A percentile compares a stretch with the other conserved stretches of the same genome.
phyloP scores from a whole-genome alignment of 2,888 invertebrate genomes.

The Lissonota sp. region DNA sequence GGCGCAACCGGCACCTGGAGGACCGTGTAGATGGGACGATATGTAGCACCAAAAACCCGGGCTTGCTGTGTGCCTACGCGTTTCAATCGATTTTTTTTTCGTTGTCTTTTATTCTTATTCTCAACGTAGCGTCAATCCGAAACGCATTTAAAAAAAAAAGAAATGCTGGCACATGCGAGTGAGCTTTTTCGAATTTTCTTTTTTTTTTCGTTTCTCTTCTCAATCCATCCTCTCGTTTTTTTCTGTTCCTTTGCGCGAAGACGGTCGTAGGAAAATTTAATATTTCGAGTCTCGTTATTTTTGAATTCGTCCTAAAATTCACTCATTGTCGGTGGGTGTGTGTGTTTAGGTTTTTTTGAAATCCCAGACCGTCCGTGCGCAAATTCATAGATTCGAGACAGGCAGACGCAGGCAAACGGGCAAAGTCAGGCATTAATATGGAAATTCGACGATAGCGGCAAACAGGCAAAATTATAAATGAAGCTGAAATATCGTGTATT shows the following conservation, averaged over 20 bases:
- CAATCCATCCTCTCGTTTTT: constrained; percentile 18
- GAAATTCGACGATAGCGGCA: constrained; percentile 25
- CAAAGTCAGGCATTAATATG: constrained; percentile 58
- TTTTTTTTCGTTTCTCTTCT: constrained; percentile 10
- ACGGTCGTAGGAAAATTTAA: constrained; percentile 45
- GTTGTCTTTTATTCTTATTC: constrained; percentile 39
- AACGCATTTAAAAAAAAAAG: constrained; percentile 57
- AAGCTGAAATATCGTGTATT: constrained; percentile 25
- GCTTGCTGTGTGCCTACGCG: constrained; percentile 81
- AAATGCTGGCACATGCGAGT: constrained; percentile 58
- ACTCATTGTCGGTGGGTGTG: constrained; percentile 8
- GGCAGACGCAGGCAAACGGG: constrained; percentile 53
- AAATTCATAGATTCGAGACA: constrained; percentile 65
- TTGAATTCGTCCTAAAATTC: constrained; percentile 26
- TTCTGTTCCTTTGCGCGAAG: constrained; percentile 68
- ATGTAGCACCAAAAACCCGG: constrained; percentile 83
- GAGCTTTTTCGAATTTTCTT: constrained; percentile 24
- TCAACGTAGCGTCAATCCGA: constrained; percentile 50
- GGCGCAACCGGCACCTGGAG: constrained; percentile 79
- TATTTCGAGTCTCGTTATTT: not conserved
- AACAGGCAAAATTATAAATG: constrained; percentile 33
- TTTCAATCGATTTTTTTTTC: constrained; percentile 61
- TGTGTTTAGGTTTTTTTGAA: constrained; percentile 11
- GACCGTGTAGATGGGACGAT: constrained; percentile 82
- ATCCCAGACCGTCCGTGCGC: constrained; percentile 66